phyloP scores from a whole-genome alignment of 2,113 vertebrate species.

The Myanophis thanlyinensis region DNA sequence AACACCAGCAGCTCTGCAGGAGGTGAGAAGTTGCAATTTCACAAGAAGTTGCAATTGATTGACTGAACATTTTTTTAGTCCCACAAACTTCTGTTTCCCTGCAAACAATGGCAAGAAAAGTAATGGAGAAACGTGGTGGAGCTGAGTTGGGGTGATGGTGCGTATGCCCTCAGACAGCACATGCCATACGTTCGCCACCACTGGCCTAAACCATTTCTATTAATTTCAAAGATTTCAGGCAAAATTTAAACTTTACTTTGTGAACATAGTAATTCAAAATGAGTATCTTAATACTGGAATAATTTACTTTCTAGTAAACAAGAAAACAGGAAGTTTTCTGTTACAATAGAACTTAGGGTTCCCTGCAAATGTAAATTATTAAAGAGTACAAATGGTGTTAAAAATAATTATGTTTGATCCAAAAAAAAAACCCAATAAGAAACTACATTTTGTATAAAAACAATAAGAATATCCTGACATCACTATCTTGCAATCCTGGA shows the following conservation, averaged over 20 bases:
- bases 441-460: background rate
- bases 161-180: too few relatives aligned
- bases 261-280: background rate
- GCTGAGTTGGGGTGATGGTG: too few relatives aligned
- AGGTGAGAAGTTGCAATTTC: too few relatives aligned
- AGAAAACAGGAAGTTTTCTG: background rate
- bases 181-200: too few relatives aligned
- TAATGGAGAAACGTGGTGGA: too few relatives aligned
- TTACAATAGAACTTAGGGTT: background rate
- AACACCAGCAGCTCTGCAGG: too few relatives aligned
- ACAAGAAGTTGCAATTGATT: too few relatives aligned
- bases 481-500: background rate
- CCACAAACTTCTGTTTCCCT: too few relatives aligned
- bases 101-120: too few relatives aligned
- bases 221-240: background rate
- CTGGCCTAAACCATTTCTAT: background rate
- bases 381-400: background rate
- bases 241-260: conserved; percentile 1
- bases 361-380: background rate
- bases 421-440: background rate
- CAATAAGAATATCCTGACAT: background rate
- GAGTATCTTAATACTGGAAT: background rate
- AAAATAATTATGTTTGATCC: background rate
- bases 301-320: background rate
- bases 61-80: too few relatives aligned